Percentiles rank a stretch among this genome's conserved stretches.
These are phyloP conservation scores for Lithosia quadra DNA, from an alignment of 2,888 invertebrate genomes.

Conservation along the genomic window DNA sequence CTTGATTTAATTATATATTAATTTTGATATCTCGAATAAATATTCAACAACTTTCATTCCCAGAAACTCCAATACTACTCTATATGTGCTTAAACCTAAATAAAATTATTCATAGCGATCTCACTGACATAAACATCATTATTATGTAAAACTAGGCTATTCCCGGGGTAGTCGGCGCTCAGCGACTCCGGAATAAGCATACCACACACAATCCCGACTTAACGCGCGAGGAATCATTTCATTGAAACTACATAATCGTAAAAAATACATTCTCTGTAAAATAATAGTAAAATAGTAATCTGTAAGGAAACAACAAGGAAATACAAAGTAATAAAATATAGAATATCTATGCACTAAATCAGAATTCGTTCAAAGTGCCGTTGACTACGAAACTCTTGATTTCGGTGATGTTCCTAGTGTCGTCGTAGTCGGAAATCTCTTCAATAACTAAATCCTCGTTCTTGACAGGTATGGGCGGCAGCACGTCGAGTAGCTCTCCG, in stretches of 20 bases:
- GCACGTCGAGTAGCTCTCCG: constrained; percentile 73
- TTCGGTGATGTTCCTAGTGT: constrained; percentile 73
- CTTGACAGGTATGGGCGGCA: constrained; percentile 76
- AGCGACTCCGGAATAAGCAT: constrained; percentile 27
- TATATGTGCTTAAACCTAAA: constrained; percentile 63
- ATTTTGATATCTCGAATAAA: constrained; percentile 74
- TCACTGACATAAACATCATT: constrained; percentile 64
- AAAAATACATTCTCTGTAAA: constrained; percentile 59
- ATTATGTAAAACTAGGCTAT: constrained; percentile 48
- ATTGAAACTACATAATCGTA: constrained; percentile 60
- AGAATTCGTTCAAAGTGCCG: constrained; percentile 66
- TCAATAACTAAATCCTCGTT: constrained; percentile 78
- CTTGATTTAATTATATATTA: constrained; percentile 67
- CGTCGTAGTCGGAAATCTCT: constrained; percentile 78
- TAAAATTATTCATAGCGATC: constrained; percentile 68
- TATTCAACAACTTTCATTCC: constrained; percentile 57
- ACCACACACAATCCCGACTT: constrained; percentile 28
- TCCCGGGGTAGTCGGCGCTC: constrained; percentile 41
- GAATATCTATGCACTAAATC: constrained; percentile 45
- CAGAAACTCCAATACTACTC: constrained; percentile 46
- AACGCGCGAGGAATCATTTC: constrained; percentile 69
- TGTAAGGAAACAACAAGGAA: constrained; percentile 59
- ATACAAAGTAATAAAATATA: constrained; percentile 55
- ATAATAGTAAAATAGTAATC: constrained; percentile 61
- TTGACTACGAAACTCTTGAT: constrained; percentile 79